These are phyloP conservation scores for Bibio marci DNA, from an alignment of 2,888 invertebrate genomes.

Conservation along the genomic window DNA sequence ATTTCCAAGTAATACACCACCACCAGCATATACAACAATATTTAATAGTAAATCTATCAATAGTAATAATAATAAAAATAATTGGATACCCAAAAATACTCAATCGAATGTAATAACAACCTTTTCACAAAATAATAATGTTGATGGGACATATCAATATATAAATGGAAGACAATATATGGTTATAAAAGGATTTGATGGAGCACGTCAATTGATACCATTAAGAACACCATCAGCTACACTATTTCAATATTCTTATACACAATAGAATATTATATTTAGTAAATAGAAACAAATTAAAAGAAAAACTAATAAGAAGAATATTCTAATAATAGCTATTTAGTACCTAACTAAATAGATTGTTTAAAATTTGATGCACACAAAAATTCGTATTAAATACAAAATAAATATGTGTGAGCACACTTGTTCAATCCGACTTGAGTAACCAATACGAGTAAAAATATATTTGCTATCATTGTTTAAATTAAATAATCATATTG, in stretches of 20 bases:
- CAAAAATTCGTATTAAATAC: too few relatives aligned
- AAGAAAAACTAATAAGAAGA: too few relatives aligned
- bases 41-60: constrained; percentile 22
- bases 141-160: constrained; percentile 32
- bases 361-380: too few relatives aligned
- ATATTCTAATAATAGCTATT: too few relatives aligned
- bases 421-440: too few relatives aligned
- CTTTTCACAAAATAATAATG: constrained; percentile 5
- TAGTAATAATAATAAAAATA: too few relatives aligned
- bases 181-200: constrained; percentile 40
- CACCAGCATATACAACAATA: constrained; percentile 48
- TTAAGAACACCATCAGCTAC: constrained; percentile 59
- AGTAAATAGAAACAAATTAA: too few relatives aligned
- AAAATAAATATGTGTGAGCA: too few relatives aligned
- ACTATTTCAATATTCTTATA: constrained; percentile 43
- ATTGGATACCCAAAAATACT: neutral
- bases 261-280: constrained; percentile 16
- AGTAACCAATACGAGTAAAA: too few relatives aligned
- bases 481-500: too few relatives aligned
- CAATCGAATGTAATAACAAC: neutral
- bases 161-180: constrained; percentile 67
- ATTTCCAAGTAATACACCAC: constrained; percentile 26
- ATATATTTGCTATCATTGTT: too few relatives aligned
- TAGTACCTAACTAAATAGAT: too few relatives aligned
- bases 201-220: constrained; percentile 52